These are phyloP conservation scores for Therioaphis trifolii DNA, from an alignment of 2,888 invertebrate genomes.

Conservation along the genomic window DNA sequence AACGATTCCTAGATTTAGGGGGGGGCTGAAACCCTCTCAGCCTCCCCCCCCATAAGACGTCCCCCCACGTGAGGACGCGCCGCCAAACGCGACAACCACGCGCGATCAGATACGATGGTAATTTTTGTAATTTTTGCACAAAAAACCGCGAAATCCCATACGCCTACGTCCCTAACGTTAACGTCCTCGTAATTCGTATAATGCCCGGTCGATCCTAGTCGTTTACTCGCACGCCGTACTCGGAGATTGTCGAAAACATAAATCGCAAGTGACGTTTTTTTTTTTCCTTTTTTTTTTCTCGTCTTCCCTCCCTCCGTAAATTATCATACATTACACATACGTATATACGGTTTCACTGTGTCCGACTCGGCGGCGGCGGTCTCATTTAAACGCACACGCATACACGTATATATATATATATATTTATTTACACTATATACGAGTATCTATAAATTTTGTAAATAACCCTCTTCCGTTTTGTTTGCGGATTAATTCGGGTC, in stretches of 20 bases:
- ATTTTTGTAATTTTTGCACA: too few species aligned
- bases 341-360: background rate
- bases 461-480: slow-evolving; percentile 60
- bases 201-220: too few species aligned
- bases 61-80: too few species aligned
- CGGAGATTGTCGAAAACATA: background rate
- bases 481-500: slow-evolving; percentile 62
- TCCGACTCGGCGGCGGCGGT: background rate
- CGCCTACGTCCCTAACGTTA: background rate
- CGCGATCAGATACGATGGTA: too few species aligned
- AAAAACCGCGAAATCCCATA: background rate
- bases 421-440: background rate
- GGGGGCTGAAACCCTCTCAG: too few species aligned
- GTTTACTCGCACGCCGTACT: too few species aligned
- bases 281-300: background rate
- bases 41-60: too few species aligned
- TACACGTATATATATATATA: background rate
- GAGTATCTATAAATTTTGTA: slow-evolving; percentile 50
- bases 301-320: background rate
- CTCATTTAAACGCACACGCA: background rate
- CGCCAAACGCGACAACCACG: too few species aligned
- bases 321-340: too few species aligned
- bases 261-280: background rate
- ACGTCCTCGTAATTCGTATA: too few species aligned
- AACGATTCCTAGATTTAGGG: too few species aligned